Conservation (phyloP, 2,888 invertebrate species). For the Anthoptus insignis region DNA sequence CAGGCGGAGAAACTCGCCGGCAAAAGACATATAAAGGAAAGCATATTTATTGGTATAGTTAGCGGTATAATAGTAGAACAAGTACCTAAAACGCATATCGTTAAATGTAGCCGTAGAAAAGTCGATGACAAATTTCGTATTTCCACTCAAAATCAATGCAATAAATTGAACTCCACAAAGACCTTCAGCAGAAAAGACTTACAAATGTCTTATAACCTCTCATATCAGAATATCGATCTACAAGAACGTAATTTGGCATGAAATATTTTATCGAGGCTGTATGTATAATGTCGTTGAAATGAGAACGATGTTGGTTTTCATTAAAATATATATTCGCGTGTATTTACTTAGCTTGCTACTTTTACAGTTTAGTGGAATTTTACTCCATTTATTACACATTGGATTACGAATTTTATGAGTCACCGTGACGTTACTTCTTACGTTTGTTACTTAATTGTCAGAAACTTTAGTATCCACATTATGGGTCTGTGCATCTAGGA, state of each 20-base stretch:
- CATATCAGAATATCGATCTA: background rate
- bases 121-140: constrained; percentile 49
- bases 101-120: constrained; percentile 55
- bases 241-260: background rate
- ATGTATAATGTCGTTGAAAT: background rate
- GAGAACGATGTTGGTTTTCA: background rate
- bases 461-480: too few species aligned
- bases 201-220: too few species aligned
- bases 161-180: constrained; percentile 25
- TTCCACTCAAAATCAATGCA: constrained; percentile 31
- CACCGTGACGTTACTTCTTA: too few species aligned
- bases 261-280: background rate
- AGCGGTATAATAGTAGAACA: constrained; percentile 9
- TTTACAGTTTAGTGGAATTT: background rate
- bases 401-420: too few species aligned
- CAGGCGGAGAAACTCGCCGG: too few species aligned
- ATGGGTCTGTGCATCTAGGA: too few species aligned
- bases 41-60: too few species aligned
- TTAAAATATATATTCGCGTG: background rate
- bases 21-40: too few species aligned
- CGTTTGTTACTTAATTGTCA: too few species aligned
- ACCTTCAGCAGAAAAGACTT: constrained; percentile 11
- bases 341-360: background rate
- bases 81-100: constrained; percentile 50
- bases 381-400: background rate